A percentile compares a stretch with the other conserved stretches of the same genome.
Evolutionary conservation across 2,113 vertebrate species (phyloP).

Genomic region (Rhabdomys dilectus): DNA sequence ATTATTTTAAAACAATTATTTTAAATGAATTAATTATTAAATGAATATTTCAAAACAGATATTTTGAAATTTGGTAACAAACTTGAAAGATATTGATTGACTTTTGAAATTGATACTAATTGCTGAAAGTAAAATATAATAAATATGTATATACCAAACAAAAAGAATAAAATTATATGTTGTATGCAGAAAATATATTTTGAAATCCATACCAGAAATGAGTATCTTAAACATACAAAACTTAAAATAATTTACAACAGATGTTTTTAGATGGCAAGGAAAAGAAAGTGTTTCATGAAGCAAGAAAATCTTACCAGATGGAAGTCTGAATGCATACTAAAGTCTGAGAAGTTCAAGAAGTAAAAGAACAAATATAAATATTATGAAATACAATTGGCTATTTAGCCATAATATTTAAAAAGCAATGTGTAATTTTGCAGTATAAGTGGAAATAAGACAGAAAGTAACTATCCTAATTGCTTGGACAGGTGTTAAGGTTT

Average conservation of each 20-base stretch:
- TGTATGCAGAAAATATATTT: background rate
- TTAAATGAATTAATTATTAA: too few relatives aligned
- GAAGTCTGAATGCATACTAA: background rate
- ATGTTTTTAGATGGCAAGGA: background rate
- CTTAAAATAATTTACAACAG: background rate
- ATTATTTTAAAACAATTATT: too few relatives aligned
- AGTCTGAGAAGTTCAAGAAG: background rate
- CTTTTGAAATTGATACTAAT: background rate
- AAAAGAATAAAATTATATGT: background rate
- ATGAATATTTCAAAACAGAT: background rate
- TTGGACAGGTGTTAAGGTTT: too few relatives aligned
- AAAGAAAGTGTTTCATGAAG: background rate
- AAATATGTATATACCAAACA: background rate
- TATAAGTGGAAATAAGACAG: background rate
- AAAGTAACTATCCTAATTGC: background rate
- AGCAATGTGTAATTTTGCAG: background rate
- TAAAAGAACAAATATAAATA: background rate
- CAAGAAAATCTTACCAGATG: background rate
- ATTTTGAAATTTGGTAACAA: background rate
- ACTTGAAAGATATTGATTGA: background rate
- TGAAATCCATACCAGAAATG: background rate
- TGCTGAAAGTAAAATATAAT: background rate
- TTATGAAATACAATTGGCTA: background rate
- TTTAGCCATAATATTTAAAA: background rate
- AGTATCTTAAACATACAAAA: background rate